Base-by-base conservation (phyloP, 53 echinoderm and acorn worm species). In the Hippasteria phrygiana region DNA sequence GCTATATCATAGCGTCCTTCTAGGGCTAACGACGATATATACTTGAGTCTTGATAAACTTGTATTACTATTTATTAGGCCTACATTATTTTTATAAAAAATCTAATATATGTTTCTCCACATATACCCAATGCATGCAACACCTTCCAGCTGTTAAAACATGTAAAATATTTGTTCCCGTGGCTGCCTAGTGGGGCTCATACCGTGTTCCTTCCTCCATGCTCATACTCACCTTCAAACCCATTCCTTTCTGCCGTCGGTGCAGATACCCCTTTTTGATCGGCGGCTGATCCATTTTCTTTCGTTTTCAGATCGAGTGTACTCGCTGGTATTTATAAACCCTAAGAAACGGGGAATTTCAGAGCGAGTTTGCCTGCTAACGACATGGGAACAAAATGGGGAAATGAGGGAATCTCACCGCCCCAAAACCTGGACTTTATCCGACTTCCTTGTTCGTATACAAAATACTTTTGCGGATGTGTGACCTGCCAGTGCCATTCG, bases 191-290 rank as follows among this genome's bases (percentile, higher is more conserved):
- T n/a, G n/a, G n/a, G n/a, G n/a, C n/a, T n/a, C n/a, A n/a, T 10
- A 62, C 47, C n/a, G n/a, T n/a, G n/a, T n/a, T n/a, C n/a, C n/a
- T n/a, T n/a, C n/a, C n/a, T n/a, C n/a, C n/a, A n/a, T n/a, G n/a
- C n/a, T n/a, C n/a, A n/a, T 10, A 62, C 47, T 43, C 66, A 88
- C 67, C 84, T 83, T 66, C 63, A 91, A 20, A 37, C 76, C 75
- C 42, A 76, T 51, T 71, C 67, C 59, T 71, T 91, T 64, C 87
- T 74, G 67, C 35, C 75, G 65, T 92, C 92, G 41, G 69, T 80
- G 55, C 92, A 92, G 43, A 32, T 72, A 32, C 66, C 94, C 28
- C 80, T 83, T 74, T 90, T 92, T 45, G 62, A 50, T 20, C 75
- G 90, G 41, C 75, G 90, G 27, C 7, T 27, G 65, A 14, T 82